Evolutionary conservation across 2,113 vertebrate genomes (phyloP).

Genomic region (Chaetorhynchus papuensis): DNA sequence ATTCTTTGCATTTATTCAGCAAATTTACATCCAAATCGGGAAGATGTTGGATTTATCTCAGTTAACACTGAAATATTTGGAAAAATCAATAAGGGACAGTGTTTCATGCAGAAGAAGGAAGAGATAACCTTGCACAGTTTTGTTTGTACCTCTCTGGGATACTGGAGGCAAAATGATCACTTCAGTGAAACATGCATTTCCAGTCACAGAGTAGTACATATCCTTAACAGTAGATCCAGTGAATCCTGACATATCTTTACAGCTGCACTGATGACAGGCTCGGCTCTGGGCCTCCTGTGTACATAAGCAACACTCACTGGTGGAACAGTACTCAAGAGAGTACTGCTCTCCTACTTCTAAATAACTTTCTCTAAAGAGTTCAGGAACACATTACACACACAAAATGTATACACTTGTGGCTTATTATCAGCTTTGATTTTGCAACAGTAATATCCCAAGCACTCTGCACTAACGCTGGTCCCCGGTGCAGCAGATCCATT

Average conservation of each 20-base stretch:
- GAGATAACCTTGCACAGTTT: background rate
- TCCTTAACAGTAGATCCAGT: background rate
- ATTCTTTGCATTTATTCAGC: slow-evolving; percentile 51
- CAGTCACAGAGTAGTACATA: background rate
- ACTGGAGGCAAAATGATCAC: background rate
- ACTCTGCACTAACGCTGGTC: accelerated
- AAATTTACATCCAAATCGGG: slow-evolving; percentile 25
- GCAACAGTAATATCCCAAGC: background rate
- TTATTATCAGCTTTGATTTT: background rate
- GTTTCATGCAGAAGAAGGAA: background rate
- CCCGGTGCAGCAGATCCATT: background rate
- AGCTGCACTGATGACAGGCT: background rate
- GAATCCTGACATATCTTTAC: background rate
- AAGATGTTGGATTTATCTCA: slow-evolving; percentile 29
- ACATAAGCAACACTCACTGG: background rate
- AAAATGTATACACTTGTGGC: background rate
- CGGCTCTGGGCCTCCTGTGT: background rate
- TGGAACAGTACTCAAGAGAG: background rate
- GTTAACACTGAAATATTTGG: background rate
- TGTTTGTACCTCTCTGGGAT: background rate
- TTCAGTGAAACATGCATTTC: background rate
- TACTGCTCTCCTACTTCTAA: background rate
- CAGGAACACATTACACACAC: background rate
- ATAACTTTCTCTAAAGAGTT: background rate
- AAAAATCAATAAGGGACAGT: background rate